phyloP scores from a whole-genome alignment of 1,140 invertebrate species.

The Lepidotrigona ventralis region DNA sequence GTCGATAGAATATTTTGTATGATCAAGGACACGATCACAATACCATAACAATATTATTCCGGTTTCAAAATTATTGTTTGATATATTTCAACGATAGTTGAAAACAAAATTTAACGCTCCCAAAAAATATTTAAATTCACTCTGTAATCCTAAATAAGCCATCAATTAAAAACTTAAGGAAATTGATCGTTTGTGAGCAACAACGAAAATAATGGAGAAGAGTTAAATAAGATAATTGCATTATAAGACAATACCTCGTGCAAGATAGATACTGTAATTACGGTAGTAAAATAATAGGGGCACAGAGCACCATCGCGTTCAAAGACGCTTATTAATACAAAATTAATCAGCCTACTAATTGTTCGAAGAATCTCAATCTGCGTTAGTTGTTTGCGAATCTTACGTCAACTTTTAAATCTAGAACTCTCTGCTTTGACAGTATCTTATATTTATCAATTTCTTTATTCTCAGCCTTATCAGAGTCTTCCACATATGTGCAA shows the following conservation, averaged over 20 bases:
- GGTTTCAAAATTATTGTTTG: neutral
- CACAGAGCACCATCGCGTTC: neutral
- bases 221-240: neutral
- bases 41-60: neutral
- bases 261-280: neutral
- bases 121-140: neutral
- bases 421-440: too few relatives aligned
- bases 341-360: neutral
- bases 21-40: neutral
- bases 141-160: neutral
- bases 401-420: neutral
- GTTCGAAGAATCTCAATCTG: neutral
- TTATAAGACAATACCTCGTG: neutral
- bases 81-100: neutral
- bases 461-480: constrained; percentile 4
- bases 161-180: neutral
- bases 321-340: neutral
- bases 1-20: neutral
- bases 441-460: neutral
- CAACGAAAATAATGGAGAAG: neutral
- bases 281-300: neutral
- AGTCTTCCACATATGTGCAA: neutral
- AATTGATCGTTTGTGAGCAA: neutral
- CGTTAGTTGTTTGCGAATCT: neutral
- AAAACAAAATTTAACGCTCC: neutral